Evolutionary conservation across 2,113 vertebrate genomes (phyloP).

Genomic region (Macquaria ambigua): DNA sequence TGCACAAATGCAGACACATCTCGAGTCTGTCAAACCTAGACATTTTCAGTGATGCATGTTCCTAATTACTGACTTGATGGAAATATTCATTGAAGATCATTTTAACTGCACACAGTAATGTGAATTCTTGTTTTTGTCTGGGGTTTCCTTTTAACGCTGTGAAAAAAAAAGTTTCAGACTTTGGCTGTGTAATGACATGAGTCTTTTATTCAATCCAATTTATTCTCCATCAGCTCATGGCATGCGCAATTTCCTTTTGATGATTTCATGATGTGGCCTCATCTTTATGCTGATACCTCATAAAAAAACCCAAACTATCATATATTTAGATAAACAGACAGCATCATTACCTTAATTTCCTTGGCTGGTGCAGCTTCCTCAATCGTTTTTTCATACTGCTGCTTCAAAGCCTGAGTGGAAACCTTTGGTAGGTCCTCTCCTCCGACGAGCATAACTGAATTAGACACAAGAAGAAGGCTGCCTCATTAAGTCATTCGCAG

Average conservation of each 20-base stretch:
- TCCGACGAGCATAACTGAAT: constrained; percentile 85
- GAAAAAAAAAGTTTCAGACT: constrained; percentile 1
- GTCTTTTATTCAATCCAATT: constrained; percentile 53
- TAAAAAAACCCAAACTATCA: constrained; percentile 31
- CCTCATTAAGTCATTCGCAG: constrained; percentile 77
- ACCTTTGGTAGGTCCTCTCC: constrained; percentile 90
- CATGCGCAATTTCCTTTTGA: constrained; percentile 48
- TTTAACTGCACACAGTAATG: constrained; percentile 11
- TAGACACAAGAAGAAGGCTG: constrained; percentile 75
- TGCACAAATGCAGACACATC: constrained; percentile 14
- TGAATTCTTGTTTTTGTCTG: constrained; percentile 1
- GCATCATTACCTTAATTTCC: constrained; percentile 90
- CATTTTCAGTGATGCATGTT: not conserved
- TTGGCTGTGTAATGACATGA: constrained; percentile 31
- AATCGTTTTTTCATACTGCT: constrained; percentile 93
- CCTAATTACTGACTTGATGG: constrained; percentile 31
- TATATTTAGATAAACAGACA: constrained; percentile 63
- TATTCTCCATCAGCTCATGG: constrained; percentile 48
- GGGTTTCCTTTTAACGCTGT: constrained; percentile 12
- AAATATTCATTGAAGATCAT: constrained; percentile 45
- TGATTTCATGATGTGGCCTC: constrained; percentile 52
- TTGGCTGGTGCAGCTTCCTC: constrained; percentile 86
- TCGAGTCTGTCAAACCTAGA: not conserved
- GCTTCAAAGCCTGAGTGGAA: constrained; percentile 92
- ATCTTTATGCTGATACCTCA: constrained; percentile 22